Percentiles rank a stretch among this genome's conserved stretches.
These are phyloP conservation scores for Aphis craccivora DNA, from an alignment of 1,140 invertebrate species.

Conservation along the genomic window DNA sequence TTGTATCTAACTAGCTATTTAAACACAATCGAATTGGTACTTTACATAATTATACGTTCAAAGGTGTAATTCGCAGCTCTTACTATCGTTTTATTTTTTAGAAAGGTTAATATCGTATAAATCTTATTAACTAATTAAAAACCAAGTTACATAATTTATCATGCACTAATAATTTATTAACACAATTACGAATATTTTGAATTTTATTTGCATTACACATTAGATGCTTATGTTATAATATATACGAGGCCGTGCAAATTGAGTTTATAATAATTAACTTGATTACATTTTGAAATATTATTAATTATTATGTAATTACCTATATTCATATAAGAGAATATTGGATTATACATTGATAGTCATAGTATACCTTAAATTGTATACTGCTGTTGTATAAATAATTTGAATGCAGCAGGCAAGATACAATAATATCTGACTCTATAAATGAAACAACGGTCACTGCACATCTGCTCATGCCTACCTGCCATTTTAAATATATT, in stretches of 20 bases:
- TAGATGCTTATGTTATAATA: background rate
- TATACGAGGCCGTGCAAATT: background rate
- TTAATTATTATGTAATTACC: background rate
- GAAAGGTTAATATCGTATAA: background rate
- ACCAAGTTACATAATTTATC: background rate
- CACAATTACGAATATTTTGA: background rate
- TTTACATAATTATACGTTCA: background rate
- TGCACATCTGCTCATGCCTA: background rate
- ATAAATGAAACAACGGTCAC: background rate
- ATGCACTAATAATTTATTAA: background rate
- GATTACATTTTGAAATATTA: background rate
- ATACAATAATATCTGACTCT: background rate
- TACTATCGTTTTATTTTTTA: background rate
- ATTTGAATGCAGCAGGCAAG: background rate
- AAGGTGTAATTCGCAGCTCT: background rate
- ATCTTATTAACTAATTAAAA: constrained; percentile 3
- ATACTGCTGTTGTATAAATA: background rate
- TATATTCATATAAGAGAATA: background rate
- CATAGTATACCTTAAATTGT: background rate
- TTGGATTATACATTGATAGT: background rate
- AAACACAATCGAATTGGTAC: background rate
- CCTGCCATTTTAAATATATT: background rate
- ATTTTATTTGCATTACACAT: background rate
- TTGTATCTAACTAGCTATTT: background rate
- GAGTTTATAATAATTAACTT: constrained; percentile 18